A percentile compares a stretch with the other conserved stretches of the same genome.
Evolutionary conservation across 2,113 vertebrate genomes (phyloP).

Genomic region (Neodon shergylaensis): DNA sequence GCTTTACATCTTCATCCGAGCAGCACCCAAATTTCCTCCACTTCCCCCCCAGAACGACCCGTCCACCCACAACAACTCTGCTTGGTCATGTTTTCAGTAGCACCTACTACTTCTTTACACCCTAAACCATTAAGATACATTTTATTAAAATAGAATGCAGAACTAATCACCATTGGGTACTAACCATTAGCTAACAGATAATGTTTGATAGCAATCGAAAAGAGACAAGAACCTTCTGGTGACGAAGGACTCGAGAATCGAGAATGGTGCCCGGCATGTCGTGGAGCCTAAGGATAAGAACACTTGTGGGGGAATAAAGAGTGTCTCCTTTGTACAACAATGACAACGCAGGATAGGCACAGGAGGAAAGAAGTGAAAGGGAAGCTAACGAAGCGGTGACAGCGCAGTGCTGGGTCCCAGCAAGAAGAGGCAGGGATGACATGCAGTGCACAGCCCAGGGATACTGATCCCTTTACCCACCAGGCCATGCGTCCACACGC

Average conservation of each 20-base stretch:
- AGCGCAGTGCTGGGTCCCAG: not conserved
- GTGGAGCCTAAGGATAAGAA: not conserved
- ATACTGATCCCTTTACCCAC: not conserved
- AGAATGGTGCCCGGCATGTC: not conserved
- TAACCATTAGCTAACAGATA: not conserved
- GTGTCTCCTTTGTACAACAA: not conserved
- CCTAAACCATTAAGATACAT: not conserved
- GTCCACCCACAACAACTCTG: not conserved
- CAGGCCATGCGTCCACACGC: accelerated
- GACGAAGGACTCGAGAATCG: not conserved
- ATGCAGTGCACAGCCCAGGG: too few relatives aligned
- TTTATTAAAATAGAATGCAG: not conserved
- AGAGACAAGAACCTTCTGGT: not conserved
- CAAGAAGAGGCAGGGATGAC: not conserved
- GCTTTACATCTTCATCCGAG: not conserved
- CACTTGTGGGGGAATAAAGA: not conserved
- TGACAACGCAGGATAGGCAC: not conserved
- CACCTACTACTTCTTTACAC: not conserved
- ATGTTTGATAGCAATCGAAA: not conserved
- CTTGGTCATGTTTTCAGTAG: not conserved
- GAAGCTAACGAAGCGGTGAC: too few relatives aligned
- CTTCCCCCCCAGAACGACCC: not conserved
- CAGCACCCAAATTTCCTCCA: too few relatives aligned
- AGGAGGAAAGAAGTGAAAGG: not conserved
- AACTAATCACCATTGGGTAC: not conserved